Conservation (phyloP, 2,888 invertebrate species). For the Anorthoa munda region DNA sequence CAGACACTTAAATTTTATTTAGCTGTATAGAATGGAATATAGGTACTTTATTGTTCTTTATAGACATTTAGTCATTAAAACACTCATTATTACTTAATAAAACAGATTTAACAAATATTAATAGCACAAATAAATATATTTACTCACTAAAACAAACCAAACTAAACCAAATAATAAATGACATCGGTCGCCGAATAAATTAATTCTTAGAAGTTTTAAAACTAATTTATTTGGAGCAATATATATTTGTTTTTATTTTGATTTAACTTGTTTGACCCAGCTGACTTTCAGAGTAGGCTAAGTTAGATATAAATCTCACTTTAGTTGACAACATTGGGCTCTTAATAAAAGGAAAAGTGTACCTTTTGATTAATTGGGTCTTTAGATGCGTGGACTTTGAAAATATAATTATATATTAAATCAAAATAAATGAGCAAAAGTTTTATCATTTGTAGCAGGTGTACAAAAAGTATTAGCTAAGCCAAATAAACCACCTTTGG, state of each 20-base stretch:
- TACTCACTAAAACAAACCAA: neutral
- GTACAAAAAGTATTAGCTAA: neutral
- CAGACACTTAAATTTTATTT: too few relatives aligned
- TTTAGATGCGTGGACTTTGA: neutral
- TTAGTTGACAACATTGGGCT: slow-evolving; percentile 1
- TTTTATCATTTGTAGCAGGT: slow-evolving; percentile 1
- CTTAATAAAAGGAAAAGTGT: slow-evolving; percentile 15
- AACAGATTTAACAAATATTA: slow-evolving; percentile 1
- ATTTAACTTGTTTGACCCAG: slow-evolving; percentile 33
- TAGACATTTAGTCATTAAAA: neutral
- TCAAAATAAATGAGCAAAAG: neutral
- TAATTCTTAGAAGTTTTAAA: slow-evolving; percentile 25
- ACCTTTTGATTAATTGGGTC: slow-evolving; percentile 19
- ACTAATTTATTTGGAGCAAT: slow-evolving; percentile 34
- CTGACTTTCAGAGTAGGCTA: slow-evolving; percentile 34
- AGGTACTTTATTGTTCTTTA: too few relatives aligned
- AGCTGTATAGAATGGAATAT: too few relatives aligned
- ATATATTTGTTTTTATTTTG: slow-evolving; percentile 22
- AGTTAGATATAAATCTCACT: slow-evolving; percentile 32
- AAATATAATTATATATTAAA: neutral
- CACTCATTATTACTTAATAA: neutral
- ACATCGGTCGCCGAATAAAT: slow-evolving; percentile 15
- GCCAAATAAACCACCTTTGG: neutral
- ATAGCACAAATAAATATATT: slow-evolving; percentile 3
- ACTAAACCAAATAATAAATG: slow-evolving; percentile 21